These are phyloP conservation scores for Nylanderia fulva DNA, from an alignment of 1,140 invertebrate species.

Conservation along the genomic window DNA sequence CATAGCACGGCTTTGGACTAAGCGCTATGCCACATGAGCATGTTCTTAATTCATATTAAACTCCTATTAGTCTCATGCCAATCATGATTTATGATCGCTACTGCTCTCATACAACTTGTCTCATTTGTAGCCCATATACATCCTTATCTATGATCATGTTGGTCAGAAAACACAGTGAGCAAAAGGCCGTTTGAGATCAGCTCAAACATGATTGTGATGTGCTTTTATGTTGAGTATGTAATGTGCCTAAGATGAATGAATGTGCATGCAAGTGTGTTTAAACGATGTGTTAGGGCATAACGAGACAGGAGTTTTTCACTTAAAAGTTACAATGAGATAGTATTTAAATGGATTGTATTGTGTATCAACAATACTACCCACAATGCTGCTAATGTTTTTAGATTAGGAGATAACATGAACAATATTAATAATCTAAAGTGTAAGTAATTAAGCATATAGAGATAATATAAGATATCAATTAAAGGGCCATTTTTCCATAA, in stretches of 20 bases:
- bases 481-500: conserved; percentile 65
- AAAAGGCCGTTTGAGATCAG: conserved; percentile 74
- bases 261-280: conserved; percentile 70
- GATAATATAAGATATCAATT: conserved; percentile 68
- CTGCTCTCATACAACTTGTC: conserved; percentile 70
- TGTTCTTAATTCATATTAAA: conserved; percentile 63
- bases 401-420: conserved; percentile 75
- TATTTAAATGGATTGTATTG: conserved; percentile 77
- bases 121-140: conserved; percentile 56
- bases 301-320: conserved; percentile 67
- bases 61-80: conserved; percentile 82
- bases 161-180: conserved; percentile 66
- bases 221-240: conserved; percentile 78
- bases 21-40: conserved; percentile 97
- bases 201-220: conserved; percentile 74
- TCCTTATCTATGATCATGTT: conserved; percentile 67
- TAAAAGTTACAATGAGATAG: conserved; percentile 72
- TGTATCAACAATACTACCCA: conserved; percentile 62
- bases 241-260: conserved; percentile 80
- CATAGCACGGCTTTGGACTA: conserved; percentile 99
- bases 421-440: conserved; percentile 76
- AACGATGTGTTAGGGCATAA: conserved; percentile 69
- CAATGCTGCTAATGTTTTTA: conserved; percentile 71
- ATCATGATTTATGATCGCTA: conserved; percentile 69
- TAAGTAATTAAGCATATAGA: conserved; percentile 78